phyloP scores from a whole-genome alignment of 2,113 vertebrate species.

The Bagarius yarrelli region DNA sequence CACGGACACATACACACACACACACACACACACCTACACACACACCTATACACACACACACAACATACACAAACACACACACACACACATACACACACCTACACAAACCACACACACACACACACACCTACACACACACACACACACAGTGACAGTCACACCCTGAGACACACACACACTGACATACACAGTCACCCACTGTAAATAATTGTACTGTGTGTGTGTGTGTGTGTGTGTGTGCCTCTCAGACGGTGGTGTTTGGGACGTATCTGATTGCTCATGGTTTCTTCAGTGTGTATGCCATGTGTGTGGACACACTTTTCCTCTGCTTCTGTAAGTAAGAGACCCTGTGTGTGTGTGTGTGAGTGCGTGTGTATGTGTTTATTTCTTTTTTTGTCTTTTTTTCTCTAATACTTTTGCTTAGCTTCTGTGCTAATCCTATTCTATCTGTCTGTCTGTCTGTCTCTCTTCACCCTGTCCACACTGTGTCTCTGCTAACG shows the following conservation, averaged over 20 bases:
- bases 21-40: no score
- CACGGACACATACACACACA: no score
- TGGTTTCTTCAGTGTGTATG: conserved; percentile 96
- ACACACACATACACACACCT: no score
- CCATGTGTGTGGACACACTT: conserved; percentile 96
- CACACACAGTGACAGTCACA: neutral
- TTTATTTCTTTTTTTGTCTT: neutral
- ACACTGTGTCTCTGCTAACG: conserved; percentile 51
- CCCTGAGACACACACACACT: neutral
- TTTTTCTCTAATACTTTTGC: conserved; percentile 49
- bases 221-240: conserved; percentile 27
- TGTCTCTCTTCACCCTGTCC: conserved; percentile 5
- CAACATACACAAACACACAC: no score
- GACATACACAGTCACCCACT: neutral
- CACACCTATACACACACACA: no score
- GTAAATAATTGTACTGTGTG: neutral
- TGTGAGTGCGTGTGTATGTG: neutral
- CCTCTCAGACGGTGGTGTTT: conserved; percentile 82
- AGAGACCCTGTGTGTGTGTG: neutral
- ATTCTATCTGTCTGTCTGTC: conserved; percentile 56
- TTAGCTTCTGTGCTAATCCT: conserved; percentile 59
- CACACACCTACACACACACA: neutral
- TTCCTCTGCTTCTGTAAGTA: conserved; percentile 99
- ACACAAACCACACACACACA: no score
- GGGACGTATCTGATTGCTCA: conserved; percentile 94